Evolutionary conservation across 1,140 invertebrate species (phyloP).

Genomic region (Lordiphosa clarofinis): DNA sequence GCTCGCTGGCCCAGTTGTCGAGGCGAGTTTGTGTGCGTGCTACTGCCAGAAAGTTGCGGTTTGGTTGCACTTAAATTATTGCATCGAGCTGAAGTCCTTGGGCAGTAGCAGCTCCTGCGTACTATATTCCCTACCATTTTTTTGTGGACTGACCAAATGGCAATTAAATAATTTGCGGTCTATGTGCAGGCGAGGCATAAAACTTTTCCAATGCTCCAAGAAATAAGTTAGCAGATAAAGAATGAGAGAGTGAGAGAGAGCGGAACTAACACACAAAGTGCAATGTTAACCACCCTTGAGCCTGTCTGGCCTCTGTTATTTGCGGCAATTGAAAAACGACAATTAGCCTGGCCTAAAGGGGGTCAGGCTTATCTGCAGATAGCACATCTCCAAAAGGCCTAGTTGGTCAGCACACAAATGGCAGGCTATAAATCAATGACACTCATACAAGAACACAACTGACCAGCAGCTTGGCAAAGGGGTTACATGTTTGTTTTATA

Average conservation of each 20-base stretch:
- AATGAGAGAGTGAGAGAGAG: conserved; percentile 10
- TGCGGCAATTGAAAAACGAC: conserved; percentile 72
- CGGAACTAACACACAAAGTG: conserved; percentile 33
- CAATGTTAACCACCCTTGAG: conserved; percentile 16
- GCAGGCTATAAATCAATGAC: conserved; percentile 69
- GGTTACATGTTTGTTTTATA: conserved; percentile 39
- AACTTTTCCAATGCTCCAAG: conserved; percentile 49
- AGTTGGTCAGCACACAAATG: conserved; percentile 46
- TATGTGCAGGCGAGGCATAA: conserved; percentile 47
- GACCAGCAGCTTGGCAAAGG: conserved; percentile 14
- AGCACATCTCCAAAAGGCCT: conserved; percentile 41
- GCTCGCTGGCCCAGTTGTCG: conserved; percentile 9
- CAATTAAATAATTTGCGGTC: conserved; percentile 77
- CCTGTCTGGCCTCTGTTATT: conserved; percentile 24
- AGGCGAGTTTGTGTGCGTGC: conserved; percentile 35
- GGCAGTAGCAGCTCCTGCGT: conserved; percentile 35
- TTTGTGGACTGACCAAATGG: conserved; percentile 34
- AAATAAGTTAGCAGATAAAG: conserved; percentile 52
- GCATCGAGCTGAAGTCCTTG: conserved; percentile 65
- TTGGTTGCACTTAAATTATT: conserved; percentile 74
- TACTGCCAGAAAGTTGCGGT: conserved; percentile 64
- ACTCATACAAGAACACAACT: conserved; percentile 19
- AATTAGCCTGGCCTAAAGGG: conserved; percentile 67
- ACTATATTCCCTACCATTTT: conserved; percentile 21
- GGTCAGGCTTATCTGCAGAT: conserved; percentile 65